Base-by-base conservation (phyloP, 2,113 vertebrate genomes). In the Rhinoptilus africanus region DNA sequence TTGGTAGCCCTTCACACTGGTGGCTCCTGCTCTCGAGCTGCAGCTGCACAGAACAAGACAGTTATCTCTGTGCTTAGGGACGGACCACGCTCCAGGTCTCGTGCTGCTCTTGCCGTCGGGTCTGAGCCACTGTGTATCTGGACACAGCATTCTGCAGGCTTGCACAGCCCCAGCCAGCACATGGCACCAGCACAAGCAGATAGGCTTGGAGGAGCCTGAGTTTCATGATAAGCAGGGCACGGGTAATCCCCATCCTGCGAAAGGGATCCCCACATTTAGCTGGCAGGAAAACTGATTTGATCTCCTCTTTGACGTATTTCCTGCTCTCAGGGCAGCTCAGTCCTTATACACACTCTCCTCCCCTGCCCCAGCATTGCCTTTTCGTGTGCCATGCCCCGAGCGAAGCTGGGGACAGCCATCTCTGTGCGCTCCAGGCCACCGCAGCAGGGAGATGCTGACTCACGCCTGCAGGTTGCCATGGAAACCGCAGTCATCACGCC, bases 361-460 rank as follows among this genome's bases (percentile, higher is more conserved):
- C 27, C 11, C 39, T 53, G 28, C 14, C 30, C 19, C 53, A 54
- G 41, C 28, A 3, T 5, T 54, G 78, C 32, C 7, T 74, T 57
- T 75, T 30, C 1, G 0, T 21, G n/a, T 19, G 16, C 73, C 15
- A 2, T 15, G 10, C 41, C 77, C 1, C 0, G 19, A 79, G 51
- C 1, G 4, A 47, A 86, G 62, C 47, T 14, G 45, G 13, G 22
- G 30, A 71, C 37, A 51, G 37, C 15, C 43, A 34, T 63, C 16
- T 30, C 43, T 39, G 13, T 4, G 53, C 0, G 2, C 12, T 88
- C 24, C 60, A 3, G 1, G 32, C 10, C 72, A 35, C 19, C 0
- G n/a, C 82, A 68, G 75, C 45, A 57, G 14, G 12, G 64, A 80
- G 64, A 80, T 71, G 76, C 94, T 95, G 72, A 95, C 76, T 97